Conservation (phyloP, 2,888 invertebrate species). For the Acholoe squamosa region DNA sequence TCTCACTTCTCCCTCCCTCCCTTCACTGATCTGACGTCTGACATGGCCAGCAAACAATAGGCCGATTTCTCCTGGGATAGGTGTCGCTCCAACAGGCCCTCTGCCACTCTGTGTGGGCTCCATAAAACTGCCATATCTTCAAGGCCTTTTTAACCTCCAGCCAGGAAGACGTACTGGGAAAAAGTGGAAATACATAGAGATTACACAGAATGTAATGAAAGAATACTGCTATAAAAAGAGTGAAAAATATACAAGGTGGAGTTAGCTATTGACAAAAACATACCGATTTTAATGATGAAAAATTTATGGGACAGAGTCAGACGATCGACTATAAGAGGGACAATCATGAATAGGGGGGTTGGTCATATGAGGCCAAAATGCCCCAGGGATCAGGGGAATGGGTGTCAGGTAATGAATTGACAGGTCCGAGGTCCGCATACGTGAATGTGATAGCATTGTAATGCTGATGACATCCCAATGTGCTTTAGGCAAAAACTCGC, state of each 20-base stretch:
- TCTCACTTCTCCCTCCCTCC: neutral
- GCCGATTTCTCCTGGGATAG: slow-evolving; percentile 51
- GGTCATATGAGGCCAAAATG: neutral
- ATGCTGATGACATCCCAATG: neutral
- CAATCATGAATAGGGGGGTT: neutral
- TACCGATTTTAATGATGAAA: no score
- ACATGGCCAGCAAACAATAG: neutral
- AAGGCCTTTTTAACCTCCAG: slow-evolving; percentile 26
- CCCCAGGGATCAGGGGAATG: neutral
- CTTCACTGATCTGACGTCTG: neutral
- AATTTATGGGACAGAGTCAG: no score
- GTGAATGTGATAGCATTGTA: neutral
- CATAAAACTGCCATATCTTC: slow-evolving; percentile 46
- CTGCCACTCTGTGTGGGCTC: neutral
- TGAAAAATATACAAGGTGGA: no score
- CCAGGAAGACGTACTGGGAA: neutral
- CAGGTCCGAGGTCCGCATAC: neutral
- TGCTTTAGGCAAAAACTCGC: no score
- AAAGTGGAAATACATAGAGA: neutral
- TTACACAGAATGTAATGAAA: no score
- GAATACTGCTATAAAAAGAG: no score
- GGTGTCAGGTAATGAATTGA: slow-evolving; percentile 23
- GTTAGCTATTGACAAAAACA: no score
- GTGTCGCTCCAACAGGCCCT: neutral
- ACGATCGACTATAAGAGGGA: neutral